phyloP scores from a whole-genome alignment of 2,113 vertebrate species.

The Pongo pygmaeus region DNA sequence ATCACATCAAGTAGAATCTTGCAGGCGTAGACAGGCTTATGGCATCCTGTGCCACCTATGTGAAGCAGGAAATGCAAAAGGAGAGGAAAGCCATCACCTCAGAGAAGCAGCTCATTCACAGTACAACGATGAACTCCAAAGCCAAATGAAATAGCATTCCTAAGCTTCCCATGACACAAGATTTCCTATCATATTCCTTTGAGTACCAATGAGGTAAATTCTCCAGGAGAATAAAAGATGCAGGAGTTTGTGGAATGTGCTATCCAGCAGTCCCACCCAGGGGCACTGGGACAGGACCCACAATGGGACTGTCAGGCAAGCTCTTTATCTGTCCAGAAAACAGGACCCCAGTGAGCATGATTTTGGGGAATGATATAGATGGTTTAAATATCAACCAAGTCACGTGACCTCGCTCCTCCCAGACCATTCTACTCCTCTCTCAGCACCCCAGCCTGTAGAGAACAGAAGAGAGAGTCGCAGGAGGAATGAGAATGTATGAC shows the following conservation, averaged over 20 bases:
- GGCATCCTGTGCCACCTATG: fast-evolving
- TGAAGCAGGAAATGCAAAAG: not conserved
- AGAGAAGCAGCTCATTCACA: not conserved
- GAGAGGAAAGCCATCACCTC: not conserved
- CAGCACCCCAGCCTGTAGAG: fast-evolving
- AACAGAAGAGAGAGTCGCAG: not conserved
- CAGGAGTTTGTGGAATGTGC: not conserved
- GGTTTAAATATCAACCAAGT: not conserved
- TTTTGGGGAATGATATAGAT: not conserved
- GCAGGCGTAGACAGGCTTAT: fast-evolving
- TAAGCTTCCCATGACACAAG: not conserved
- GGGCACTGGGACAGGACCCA: not conserved
- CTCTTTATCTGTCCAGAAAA: not conserved
- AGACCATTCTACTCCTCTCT: not conserved
- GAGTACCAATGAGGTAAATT: not conserved
- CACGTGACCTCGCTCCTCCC: not conserved
- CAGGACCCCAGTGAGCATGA: not conserved
- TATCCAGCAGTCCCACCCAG: fast-evolving
- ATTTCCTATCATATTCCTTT: not conserved
- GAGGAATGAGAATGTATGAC: too few relatives aligned
- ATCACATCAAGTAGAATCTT: not conserved
- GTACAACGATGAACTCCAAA: not conserved
- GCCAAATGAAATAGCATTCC: not conserved
- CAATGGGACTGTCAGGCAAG: not conserved
- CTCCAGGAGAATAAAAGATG: not conserved